Conservation (phyloP, 1,140 invertebrate species). For the Eueides isabella region DNA sequence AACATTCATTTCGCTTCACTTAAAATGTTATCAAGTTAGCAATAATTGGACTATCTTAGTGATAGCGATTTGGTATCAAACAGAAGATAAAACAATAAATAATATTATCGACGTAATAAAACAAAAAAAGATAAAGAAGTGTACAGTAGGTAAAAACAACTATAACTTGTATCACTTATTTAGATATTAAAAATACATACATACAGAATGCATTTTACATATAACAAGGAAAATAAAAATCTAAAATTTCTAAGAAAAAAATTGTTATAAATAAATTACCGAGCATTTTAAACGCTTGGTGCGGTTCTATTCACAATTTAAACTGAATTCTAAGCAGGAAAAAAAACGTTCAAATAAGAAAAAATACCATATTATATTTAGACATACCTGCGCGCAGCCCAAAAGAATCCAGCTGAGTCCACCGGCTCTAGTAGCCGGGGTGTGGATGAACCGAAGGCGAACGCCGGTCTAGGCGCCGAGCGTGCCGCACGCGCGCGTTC, state of each 20-base stretch:
- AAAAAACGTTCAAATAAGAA: not conserved
- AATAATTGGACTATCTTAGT: not conserved
- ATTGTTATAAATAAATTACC: no score
- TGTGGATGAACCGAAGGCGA: slow-evolving; percentile 95
- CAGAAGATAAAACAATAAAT: slow-evolving; percentile 6
- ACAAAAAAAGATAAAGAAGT: not conserved
- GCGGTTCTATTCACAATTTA: not conserved
- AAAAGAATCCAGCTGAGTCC: slow-evolving; percentile 89
- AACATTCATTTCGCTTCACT: not conserved
- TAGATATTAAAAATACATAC: no score
- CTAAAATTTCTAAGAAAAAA: not conserved
- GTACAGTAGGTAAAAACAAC: no score
- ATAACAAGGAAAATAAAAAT: not conserved
- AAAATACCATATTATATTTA: not conserved
- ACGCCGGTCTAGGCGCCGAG: slow-evolving; percentile 88
- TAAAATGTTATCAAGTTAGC: not conserved
- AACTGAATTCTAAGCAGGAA: not conserved
- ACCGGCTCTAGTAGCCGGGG: slow-evolving; percentile 92
- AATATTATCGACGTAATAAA: slow-evolving; percentile 6
- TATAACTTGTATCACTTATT: not conserved
- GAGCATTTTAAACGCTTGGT: not conserved
- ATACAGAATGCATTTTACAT: no score
- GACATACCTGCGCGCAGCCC: slow-evolving; percentile 88
- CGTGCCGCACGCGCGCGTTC: slow-evolving; percentile 92
- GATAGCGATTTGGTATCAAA: not conserved